Conservation (phyloP, 1,140 invertebrate species). For the Araneus ventricosus region DNA sequence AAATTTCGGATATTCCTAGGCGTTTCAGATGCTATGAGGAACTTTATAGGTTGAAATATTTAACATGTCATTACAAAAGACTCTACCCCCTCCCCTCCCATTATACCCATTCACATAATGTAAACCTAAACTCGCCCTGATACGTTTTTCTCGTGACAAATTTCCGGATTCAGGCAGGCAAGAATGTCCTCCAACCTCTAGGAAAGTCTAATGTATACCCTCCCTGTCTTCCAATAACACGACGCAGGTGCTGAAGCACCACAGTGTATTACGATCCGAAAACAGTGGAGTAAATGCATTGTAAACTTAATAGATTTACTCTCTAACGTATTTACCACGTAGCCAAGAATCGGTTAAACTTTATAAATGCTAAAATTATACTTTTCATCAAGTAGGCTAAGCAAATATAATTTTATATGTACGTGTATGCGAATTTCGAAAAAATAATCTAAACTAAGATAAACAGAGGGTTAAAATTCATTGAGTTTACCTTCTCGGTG, state of each 20-base stretch:
- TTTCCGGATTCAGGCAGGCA: background rate
- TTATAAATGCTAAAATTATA: no score
- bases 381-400: no score
- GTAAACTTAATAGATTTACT: background rate
- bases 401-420: no score
- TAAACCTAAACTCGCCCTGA: constrained; percentile 26
- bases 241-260: constrained; percentile 17
- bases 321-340: no score
- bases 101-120: constrained; percentile 25
- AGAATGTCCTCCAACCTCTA: background rate
- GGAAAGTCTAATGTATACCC: background rate
- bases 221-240: background rate
- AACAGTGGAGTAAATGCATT: background rate
- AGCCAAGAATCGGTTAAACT: no score
- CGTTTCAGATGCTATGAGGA: constrained; percentile 10
- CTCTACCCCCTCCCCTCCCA: background rate
- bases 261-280: background rate
- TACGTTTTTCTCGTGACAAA: constrained; percentile 66
- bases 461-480: no score
- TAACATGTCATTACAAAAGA: constrained; percentile 66
- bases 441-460: no score
- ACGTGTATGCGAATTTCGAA: no score
- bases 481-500: no score
- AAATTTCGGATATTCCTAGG: constrained; percentile 33
- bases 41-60: constrained; percentile 62